Percentiles rank a stretch among this genome's conserved stretches.
Evolutionary conservation across 2,113 vertebrate species (phyloP).

Genomic region (Arenaria interpres): DNA sequence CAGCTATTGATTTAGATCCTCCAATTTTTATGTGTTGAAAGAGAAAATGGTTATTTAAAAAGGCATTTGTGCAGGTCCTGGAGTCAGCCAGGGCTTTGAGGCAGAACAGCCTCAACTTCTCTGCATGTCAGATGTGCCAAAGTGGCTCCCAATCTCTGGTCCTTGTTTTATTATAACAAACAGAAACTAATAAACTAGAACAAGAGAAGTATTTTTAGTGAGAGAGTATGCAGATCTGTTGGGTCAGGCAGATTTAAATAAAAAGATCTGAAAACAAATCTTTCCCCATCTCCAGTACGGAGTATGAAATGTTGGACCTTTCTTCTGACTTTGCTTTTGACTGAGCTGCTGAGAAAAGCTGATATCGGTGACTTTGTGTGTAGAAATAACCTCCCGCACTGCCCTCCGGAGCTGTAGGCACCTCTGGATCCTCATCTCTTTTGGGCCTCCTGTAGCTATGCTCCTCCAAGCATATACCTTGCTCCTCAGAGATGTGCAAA

Average conservation of each 20-base stretch:
- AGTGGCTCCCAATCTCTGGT: neutral
- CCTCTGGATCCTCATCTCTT: neutral
- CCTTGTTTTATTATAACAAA: neutral
- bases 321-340: neutral
- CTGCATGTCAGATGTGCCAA: neutral
- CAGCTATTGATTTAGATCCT: slow-evolving; percentile 36
- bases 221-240: neutral
- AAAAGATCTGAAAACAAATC: neutral
- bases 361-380: neutral
- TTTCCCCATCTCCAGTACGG: neutral
- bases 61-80: neutral
- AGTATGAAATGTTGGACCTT: neutral
- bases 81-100: neutral
- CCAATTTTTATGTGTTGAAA: slow-evolving; percentile 16
- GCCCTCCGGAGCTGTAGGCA: neutral
- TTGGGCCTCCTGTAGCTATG: neutral
- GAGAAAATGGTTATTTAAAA: slow-evolving; percentile 32
- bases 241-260: neutral
- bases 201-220: neutral
- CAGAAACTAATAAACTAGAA: neutral
- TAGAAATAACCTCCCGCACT: neutral
- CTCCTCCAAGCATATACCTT: neutral
- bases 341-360: neutral
- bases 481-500: neutral
- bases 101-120: neutral